Conservation (phyloP, 2,888 invertebrate genomes). For the Flexamia atlantica region DNA sequence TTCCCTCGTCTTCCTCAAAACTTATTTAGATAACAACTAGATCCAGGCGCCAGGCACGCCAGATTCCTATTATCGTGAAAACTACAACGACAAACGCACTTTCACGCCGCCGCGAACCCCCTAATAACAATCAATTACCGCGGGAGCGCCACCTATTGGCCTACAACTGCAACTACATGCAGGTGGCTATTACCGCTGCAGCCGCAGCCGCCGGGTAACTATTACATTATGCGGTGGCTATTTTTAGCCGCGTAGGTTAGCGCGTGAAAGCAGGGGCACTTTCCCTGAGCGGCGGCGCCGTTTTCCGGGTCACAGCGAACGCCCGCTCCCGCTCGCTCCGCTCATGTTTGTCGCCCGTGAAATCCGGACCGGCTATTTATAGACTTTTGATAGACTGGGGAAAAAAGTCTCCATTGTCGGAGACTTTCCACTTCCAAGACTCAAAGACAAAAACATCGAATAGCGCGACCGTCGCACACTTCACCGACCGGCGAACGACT, state of each 20-base stretch:
- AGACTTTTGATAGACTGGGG: not conserved
- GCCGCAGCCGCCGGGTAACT: constrained; percentile 17
- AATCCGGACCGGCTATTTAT: constrained; percentile 40
- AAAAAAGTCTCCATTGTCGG: constrained; percentile 17
- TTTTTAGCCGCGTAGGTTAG: constrained; percentile 36
- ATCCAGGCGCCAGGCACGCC: no score
- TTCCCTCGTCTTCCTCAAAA: no score
- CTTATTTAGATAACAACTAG: no score
- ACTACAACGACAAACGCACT: no score
- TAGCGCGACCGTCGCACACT: not conserved
- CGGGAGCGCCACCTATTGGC: not conserved
- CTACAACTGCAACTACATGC: not conserved
- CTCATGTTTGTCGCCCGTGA: constrained; percentile 40
- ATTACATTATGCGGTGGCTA: constrained; percentile 26
- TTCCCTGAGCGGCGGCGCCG: not conserved
- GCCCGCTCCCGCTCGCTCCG: constrained; percentile 17
- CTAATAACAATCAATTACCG: no score
- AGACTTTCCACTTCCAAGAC: constrained; percentile 23
- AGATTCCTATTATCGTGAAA: no score
- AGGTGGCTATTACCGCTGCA: constrained; percentile 26
- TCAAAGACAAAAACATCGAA: constrained; percentile 42
- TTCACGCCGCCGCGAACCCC: no score
- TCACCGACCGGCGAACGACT: not conserved
- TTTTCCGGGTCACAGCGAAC: constrained; percentile 17
- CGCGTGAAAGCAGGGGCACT: constrained; percentile 36